Conservation (phyloP, 2,797 vertebrate species). For the Clarias platycephalus region DNA sequence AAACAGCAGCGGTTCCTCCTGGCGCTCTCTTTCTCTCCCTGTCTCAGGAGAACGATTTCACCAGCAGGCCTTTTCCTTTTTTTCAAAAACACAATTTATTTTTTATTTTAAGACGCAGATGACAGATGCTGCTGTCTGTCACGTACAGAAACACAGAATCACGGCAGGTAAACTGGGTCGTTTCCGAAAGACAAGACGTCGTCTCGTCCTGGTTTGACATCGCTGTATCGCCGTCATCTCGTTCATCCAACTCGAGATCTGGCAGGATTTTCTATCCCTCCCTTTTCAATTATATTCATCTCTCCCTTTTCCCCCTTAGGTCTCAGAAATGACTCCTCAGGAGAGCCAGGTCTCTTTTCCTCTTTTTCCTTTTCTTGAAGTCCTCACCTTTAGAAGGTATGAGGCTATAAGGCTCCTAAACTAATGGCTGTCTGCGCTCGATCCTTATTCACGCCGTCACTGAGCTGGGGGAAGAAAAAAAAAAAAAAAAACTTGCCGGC, state of each 20-base stretch:
- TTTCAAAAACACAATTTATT: no score
- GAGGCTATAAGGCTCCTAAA: not conserved
- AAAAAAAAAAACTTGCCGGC: constrained; percentile 27
- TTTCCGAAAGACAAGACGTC: not conserved
- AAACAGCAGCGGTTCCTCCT: constrained; percentile 39
- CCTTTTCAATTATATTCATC: constrained; percentile 27
- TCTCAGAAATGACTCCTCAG: not conserved
- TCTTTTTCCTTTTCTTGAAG: not conserved
- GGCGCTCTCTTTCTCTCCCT: not conserved
- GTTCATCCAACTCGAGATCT: not conserved
- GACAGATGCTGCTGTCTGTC: constrained; percentile 22
- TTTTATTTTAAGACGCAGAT: constrained; percentile 1
- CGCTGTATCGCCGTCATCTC: not conserved
- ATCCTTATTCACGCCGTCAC: constrained; percentile 12
- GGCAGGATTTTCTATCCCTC: constrained; percentile 23
- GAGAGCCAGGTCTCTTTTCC: not conserved
- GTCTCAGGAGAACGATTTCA: constrained; percentile 28
- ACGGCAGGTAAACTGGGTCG: constrained; percentile 18
- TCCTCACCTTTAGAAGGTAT: constrained; percentile 20
- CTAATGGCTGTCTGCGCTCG: constrained; percentile 41
- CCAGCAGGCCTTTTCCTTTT: constrained; percentile 13
- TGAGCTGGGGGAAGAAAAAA: constrained; percentile 8
- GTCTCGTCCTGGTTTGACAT: not conserved
- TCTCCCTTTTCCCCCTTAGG: constrained; percentile 17
- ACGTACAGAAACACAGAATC: not conserved